Conservation (phyloP, 2,113 vertebrate species). For the Tenrec ecaudatus region DNA sequence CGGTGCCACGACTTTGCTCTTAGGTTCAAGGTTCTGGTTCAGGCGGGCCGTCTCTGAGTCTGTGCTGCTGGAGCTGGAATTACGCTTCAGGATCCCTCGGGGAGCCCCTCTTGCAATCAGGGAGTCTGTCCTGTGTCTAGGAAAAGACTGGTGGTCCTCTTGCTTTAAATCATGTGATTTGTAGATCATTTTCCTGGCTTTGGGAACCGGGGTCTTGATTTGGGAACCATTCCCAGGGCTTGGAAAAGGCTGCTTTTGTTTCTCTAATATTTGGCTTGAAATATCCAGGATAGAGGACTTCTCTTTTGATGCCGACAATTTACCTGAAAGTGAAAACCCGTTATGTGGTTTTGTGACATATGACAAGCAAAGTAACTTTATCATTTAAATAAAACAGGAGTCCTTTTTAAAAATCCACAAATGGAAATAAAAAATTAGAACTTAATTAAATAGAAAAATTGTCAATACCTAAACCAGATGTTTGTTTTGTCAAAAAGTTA, state of each 20-base stretch:
- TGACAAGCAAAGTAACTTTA: neutral
- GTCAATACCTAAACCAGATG: conserved; percentile 23
- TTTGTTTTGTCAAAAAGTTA: conserved; percentile 41
- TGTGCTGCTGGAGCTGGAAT: conserved; percentile 90
- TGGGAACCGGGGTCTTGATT: conserved; percentile 90
- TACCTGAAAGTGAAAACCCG: conserved; percentile 84
- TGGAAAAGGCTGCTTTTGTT: conserved; percentile 50
- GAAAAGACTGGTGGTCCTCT: conserved; percentile 77
- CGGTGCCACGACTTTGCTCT: conserved; percentile 81
- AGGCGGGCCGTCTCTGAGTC: conserved; percentile 87
- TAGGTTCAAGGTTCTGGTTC: conserved; percentile 78
- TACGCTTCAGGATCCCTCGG: conserved; percentile 88
- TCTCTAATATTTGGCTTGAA: conserved; percentile 74
- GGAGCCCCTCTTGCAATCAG: conserved; percentile 73
- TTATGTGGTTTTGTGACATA: neutral
- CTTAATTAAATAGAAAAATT: conserved; percentile 18
- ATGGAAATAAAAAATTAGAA: conserved; percentile 34
- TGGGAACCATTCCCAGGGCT: conserved; percentile 74
- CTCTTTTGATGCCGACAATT: conserved; percentile 81
- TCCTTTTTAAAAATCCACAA: neutral
- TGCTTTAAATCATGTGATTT: conserved; percentile 77
- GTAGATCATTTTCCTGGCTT: conserved; percentile 90
- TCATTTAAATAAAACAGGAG: conserved; percentile 61
- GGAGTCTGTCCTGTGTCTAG: conserved; percentile 74
- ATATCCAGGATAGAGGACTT: conserved; percentile 71